phyloP scores from a whole-genome alignment of 2,888 invertebrate species.

The Cheilosia grossa region DNA sequence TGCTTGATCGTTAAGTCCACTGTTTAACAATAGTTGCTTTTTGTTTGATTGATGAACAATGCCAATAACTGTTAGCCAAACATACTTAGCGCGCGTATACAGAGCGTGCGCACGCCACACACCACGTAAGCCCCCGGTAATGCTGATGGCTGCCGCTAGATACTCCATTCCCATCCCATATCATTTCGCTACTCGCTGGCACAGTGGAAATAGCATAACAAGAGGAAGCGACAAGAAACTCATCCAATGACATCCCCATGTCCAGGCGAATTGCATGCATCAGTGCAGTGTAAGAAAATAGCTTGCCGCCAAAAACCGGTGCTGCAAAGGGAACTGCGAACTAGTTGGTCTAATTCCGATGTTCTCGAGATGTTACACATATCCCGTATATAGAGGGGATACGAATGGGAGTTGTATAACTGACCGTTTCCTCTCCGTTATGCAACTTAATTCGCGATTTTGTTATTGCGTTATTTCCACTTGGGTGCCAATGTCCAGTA shows the following conservation, averaged over 20 bases:
- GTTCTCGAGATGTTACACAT: constrained; percentile 60
- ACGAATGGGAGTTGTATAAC: constrained; percentile 47
- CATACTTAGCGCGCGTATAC: constrained; percentile 20
- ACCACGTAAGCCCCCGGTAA: constrained; percentile 9
- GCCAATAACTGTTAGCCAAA: constrained; percentile 69
- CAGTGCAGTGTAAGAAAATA: constrained; percentile 60
- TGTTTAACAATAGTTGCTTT: constrained; percentile 3
- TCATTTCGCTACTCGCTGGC: not conserved
- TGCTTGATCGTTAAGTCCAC: constrained; percentile 46
- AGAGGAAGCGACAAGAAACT: constrained; percentile 51
- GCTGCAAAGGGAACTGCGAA: constrained; percentile 12
- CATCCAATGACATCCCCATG: constrained; percentile 61
- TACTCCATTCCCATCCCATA: constrained; percentile 6
- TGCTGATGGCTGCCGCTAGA: not conserved
- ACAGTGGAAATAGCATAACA: constrained; percentile 11
- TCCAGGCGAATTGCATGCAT: constrained; percentile 56
- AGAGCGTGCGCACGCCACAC: constrained; percentile 25
- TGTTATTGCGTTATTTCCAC: constrained; percentile 72
- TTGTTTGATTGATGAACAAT: constrained; percentile 56
- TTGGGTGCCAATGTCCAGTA: constrained; percentile 72
- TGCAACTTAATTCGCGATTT: constrained; percentile 71
- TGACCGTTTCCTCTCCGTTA: constrained; percentile 73
- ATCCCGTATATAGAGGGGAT: constrained; percentile 4
- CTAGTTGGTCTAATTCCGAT: constrained; percentile 72
- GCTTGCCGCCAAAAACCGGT: constrained; percentile 34